Evolutionary conservation across 2,113 vertebrate species (phyloP).

Genomic region (Limnothrissa miodon): DNA sequence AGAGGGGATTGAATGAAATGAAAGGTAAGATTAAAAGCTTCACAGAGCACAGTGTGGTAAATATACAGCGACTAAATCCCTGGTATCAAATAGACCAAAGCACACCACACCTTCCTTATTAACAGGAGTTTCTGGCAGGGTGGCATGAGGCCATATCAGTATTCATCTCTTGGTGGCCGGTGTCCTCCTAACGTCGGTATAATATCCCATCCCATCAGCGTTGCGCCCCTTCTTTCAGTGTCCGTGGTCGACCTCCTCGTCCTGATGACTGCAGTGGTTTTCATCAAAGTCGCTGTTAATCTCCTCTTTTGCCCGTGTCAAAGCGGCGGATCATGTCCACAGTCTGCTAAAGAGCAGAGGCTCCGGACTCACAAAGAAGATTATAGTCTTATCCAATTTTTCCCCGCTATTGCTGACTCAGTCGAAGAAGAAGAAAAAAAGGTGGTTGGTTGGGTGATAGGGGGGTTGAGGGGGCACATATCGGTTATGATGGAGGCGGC

Average conservation of each 20-base stretch:
- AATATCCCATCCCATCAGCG: background rate
- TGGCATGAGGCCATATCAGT: background rate
- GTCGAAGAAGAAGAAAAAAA: conserved; percentile 25
- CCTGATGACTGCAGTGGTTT: conserved; percentile 28
- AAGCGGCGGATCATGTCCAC: conserved; percentile 19
- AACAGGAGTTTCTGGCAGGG: background rate
- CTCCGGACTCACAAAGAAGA: conserved; percentile 43
- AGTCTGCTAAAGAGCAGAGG: conserved; percentile 41
- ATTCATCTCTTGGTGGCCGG: background rate
- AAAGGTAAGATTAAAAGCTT: background rate
- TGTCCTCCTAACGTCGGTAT: background rate
- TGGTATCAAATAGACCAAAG: background rate
- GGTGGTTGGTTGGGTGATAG: too few species aligned
- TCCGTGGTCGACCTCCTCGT: conserved; percentile 23
- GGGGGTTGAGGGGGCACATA: background rate
- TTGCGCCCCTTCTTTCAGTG: background rate
- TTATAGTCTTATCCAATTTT: conserved; percentile 47
- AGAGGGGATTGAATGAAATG: background rate
- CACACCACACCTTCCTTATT: background rate
- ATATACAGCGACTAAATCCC: background rate
- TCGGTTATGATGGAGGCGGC: conserved; percentile 33
- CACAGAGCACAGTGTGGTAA: background rate
- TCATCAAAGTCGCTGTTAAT: conserved; percentile 37
- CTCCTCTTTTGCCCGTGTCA: conserved; percentile 29
- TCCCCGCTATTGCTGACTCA: conserved; percentile 36